phyloP scores from a whole-genome alignment of 2,797 vertebrate genomes.

The Syngnathus rostellatus region DNA sequence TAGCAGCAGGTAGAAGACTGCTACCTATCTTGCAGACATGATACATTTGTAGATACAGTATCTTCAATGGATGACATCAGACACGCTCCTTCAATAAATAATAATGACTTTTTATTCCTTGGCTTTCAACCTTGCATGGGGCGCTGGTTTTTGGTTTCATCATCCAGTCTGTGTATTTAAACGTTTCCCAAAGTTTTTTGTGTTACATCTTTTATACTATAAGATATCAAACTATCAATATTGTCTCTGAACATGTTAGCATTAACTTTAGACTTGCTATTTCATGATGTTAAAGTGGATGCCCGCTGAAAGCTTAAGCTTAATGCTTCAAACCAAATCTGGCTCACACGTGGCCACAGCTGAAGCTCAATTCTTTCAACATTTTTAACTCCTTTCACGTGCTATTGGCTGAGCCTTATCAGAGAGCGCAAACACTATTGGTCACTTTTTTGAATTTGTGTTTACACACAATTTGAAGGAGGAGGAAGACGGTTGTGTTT shows the following conservation, averaged over 20 bases:
- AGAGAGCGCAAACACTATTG: slow-evolving; percentile 25
- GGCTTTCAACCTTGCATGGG: not conserved
- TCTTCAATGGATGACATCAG: not conserved
- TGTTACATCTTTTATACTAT: no score
- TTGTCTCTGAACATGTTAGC: not conserved
- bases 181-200: no score
- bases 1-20: not conserved
- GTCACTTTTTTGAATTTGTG: slow-evolving; percentile 9
- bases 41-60: not conserved
- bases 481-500: slow-evolving; percentile 9
- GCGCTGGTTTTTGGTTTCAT: not conserved
- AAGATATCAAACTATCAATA: no score
- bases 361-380: slow-evolving; percentile 9
- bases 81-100: not conserved
- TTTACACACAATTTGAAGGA: not conserved
- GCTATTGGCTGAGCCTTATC: slow-evolving; percentile 19
- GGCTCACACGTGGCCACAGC: slow-evolving; percentile 15
- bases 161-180: no score
- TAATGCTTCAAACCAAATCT: not conserved
- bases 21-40: not conserved
- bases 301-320: slow-evolving; percentile 1
- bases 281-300: not conserved
- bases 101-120: not conserved
- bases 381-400: not conserved
- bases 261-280: not conserved